Conservation (phyloP, 2,888 invertebrate genomes). For the Pharmacophagus antenor region DNA sequence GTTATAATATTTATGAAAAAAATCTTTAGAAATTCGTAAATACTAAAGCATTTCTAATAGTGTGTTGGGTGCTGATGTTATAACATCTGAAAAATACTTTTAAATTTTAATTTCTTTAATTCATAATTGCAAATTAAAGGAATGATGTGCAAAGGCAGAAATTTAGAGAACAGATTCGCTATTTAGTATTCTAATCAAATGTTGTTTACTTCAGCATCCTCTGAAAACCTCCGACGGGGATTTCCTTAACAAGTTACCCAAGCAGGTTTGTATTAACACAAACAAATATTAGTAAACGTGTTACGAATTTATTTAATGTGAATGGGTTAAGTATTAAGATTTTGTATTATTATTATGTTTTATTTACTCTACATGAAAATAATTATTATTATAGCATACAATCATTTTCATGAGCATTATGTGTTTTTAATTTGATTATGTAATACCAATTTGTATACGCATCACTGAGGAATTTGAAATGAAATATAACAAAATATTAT, state of each 20-base stretch:
- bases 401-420: not conserved
- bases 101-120: no score
- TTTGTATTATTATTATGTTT: not conserved
- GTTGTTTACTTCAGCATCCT: conserved; percentile 20
- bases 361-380: not conserved
- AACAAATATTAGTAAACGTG: conserved; percentile 27
- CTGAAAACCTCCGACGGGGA: conserved; percentile 25
- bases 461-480: no score
- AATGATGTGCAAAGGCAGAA: not conserved
- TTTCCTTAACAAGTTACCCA: conserved; percentile 28
- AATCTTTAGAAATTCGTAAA: no score
- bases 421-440: no score
- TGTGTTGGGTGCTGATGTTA: no score
- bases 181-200: conserved; percentile 24
- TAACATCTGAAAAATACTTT: no score
- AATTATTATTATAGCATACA: not conserved
- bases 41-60: no score
- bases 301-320: conserved; percentile 10
- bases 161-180: conserved; percentile 14
- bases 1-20: no score
- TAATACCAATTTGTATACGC: no score
- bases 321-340: not conserved
- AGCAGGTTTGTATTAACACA: conserved; percentile 24
- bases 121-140: not conserved
- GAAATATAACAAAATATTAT: no score